Evolutionary conservation across 2,888 invertebrate species (phyloP), one percentile per base, ranked within the genome.

Genomic region (Nowickia ferox): DNA sequence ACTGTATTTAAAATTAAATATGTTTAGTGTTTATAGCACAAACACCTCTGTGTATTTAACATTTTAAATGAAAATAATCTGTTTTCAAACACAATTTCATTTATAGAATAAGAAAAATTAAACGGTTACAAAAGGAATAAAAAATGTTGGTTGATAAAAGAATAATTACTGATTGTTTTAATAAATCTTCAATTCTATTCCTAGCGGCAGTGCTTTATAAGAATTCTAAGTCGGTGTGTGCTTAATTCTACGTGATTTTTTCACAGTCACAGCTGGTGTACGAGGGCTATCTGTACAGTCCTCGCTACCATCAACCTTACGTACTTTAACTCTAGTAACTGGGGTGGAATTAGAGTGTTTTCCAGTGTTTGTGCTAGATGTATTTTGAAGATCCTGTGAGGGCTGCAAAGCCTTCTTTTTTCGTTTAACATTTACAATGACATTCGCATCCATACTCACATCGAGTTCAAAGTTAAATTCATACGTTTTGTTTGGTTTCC

Each of bases 361-460:
- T 15, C 13, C 77, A 1, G 68, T 78, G n/a, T 66, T 53, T 55
- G 13, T 44, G 11, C 59, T 59, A 9, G 87, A 71, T 40, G 57
- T 13, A 2, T 48, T 57, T 48, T 75, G 68, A 13, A 61, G 2
- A 51, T 82, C 78, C 40, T 76, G 77, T 30, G 63, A 75, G n/a
- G 55, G 74, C n/a, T 83, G 79, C n/a, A 83, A 46, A n/a, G 86
- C 78, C 83, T 92, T 92, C 86, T 91, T 91, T 86, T 93, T 93
- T 17, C 93, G 91, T 84, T 92, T 92, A 0, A 93, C 92, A 84
- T 92, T 93, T 1, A 93, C 92, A 77, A 93, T 89, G 46, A 93
- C 92, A 89, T 93, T 92, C n/a, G 93, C 92, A 86, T 93, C 93
- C 90, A 93, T 88, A 84, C 93, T 93, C 8, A 93, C 93, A 87